Evolutionary conservation across 2,888 invertebrate genomes (phyloP).

Genomic region (Spialia ferax): DNA sequence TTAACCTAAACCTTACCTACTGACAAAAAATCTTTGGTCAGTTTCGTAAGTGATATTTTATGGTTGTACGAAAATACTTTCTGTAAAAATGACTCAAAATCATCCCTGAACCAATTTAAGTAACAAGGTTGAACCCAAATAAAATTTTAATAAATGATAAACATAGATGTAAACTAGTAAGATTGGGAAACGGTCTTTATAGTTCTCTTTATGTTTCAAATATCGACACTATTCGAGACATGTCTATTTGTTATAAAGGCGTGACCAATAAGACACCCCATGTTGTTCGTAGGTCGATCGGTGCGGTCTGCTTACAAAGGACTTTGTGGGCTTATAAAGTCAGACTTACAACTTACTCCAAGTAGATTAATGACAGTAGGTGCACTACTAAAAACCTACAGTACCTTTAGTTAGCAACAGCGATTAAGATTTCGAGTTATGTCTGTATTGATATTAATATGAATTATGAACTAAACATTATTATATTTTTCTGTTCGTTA

Average conservation of each 20-base stretch:
- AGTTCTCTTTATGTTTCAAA: not conserved
- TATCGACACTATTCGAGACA: not conserved
- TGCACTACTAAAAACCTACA: not conserved
- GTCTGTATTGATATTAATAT: not conserved
- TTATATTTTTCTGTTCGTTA: too few species aligned
- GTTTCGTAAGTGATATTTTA: too few species aligned
- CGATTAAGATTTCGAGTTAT: not conserved
- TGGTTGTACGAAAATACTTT: too few species aligned
- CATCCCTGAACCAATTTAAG: too few species aligned
- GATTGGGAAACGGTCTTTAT: not conserved
- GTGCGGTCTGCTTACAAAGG: conserved; percentile 31
- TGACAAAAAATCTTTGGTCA: too few species aligned
- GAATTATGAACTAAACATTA: too few species aligned
- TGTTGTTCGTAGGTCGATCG: conserved; percentile 9
- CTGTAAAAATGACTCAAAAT: too few species aligned
- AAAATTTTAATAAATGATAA: too few species aligned
- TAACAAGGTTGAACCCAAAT: too few species aligned
- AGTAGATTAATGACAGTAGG: conserved; percentile 21
- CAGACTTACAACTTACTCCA: conserved; percentile 17
- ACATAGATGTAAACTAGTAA: too few species aligned
- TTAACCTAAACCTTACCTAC: too few species aligned
- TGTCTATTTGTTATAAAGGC: conserved; percentile 16
- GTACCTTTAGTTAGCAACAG: not conserved
- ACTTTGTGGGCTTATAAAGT: conserved; percentile 14
- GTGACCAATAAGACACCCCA: conserved; percentile 12